A percentile compares a stretch with the other conserved stretches of the same genome.
Conservation (phyloP, 1,140 invertebrate genomes). For the Drosophila bocki region DNA sequence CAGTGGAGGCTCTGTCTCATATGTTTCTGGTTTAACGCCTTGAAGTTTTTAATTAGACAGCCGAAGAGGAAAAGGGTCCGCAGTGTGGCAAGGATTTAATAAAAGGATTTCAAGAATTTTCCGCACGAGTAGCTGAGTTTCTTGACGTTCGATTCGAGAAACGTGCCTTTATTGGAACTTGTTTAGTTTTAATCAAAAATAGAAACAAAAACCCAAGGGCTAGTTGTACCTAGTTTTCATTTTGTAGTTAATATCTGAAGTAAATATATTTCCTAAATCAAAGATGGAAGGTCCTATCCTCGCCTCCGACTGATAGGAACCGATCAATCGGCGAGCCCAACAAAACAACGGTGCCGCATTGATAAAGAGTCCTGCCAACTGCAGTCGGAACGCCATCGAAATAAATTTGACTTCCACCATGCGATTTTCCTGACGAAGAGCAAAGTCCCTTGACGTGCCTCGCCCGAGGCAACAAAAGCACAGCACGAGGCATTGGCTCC, state of each 20-base stretch:
- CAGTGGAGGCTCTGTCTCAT: conserved; percentile 33
- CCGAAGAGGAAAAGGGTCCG: not conserved
- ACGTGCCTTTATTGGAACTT: not conserved
- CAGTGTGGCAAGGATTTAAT: conserved; percentile 16
- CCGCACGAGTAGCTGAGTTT: not conserved
- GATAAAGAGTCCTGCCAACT: conserved; percentile 52
- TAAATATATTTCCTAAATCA: not conserved
- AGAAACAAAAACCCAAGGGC: not conserved
- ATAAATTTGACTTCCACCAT: conserved; percentile 59
- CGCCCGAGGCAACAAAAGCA: conserved; percentile 58
- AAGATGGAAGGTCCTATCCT: not conserved
- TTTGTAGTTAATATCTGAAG: not conserved
- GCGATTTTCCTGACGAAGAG: conserved; percentile 45
- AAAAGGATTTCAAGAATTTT: conserved; percentile 5
- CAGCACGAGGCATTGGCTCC: conserved; percentile 32
- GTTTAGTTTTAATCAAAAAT: no score
- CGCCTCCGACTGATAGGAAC: not conserved
- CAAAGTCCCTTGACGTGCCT: conserved; percentile 55
- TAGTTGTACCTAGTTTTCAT: not conserved
- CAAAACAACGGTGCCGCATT: conserved; percentile 20
- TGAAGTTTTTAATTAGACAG: conserved; percentile 68
- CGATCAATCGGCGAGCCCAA: conserved; percentile 3
- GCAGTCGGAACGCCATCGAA: conserved; percentile 37
- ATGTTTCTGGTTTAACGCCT: conserved; percentile 53
- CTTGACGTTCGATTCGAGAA: not conserved